A percentile compares a stretch with the other conserved stretches of the same genome.
Conservation (phyloP, 2,888 invertebrate species). For the Hirtodrosophila histrioides region DNA sequence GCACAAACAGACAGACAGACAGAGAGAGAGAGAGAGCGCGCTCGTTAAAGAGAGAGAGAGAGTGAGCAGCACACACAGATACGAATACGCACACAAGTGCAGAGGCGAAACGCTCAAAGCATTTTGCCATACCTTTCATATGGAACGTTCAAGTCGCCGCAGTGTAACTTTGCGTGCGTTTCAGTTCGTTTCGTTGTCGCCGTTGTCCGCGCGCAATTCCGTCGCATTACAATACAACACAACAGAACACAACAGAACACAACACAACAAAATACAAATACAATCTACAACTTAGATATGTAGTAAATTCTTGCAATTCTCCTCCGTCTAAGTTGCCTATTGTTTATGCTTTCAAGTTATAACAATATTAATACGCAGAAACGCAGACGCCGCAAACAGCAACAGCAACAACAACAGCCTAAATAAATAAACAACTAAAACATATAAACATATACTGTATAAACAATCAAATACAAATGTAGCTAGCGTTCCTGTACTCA, state of each 20-base stretch:
- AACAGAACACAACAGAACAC: conserved; percentile 20
- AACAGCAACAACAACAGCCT: conserved; percentile 25
- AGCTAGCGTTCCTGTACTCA: conserved; percentile 79
- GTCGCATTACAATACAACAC: conserved; percentile 56
- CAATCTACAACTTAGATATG: conserved; percentile 27
- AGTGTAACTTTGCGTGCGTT: conserved; percentile 70
- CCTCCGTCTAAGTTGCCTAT: conserved; percentile 30
- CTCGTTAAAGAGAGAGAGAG: conserved; percentile 9
- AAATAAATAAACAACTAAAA: conserved; percentile 44
- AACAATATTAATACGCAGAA: conserved; percentile 28
- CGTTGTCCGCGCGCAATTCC: conserved; percentile 58
- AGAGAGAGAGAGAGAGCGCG: conserved; percentile 1
- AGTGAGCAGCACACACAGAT: conserved; percentile 10
- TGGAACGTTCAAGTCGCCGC: conserved; percentile 61
- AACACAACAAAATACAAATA: conserved; percentile 22
- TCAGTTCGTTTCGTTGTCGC: conserved; percentile 66
- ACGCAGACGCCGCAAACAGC: conserved; percentile 28
- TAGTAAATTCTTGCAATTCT: conserved; percentile 34
- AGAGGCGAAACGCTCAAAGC: conserved; percentile 39
- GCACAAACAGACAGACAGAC: conserved; percentile 24
- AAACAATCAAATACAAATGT: conserved; percentile 35
- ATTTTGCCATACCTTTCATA: conserved; percentile 49
- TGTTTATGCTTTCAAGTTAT: conserved; percentile 25
- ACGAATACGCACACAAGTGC: conserved; percentile 10
- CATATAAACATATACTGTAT: conserved; percentile 22